phyloP scores from a whole-genome alignment of 2,797 vertebrate species.

The Lepilemur septentrionalis region DNA sequence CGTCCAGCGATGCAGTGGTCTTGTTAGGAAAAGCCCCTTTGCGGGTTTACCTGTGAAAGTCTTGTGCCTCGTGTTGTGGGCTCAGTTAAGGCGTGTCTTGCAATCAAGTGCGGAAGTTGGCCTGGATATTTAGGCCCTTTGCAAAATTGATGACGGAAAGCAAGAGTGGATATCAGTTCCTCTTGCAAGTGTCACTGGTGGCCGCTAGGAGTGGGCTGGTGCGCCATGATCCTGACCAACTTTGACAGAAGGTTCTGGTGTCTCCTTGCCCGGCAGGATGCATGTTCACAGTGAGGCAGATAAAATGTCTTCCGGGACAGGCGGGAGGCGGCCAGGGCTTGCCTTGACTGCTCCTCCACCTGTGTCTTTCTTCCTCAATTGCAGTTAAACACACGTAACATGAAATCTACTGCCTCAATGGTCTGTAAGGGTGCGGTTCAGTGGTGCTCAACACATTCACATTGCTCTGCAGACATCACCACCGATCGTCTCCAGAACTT shows the following conservation, averaged over 20 bases:
- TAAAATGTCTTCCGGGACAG: too few relatives aligned
- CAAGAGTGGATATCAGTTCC: rapidly evolving
- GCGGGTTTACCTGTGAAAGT: neutral
- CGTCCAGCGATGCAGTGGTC: rapidly evolving
- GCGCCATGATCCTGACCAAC: rapidly evolving
- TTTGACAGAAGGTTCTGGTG: rapidly evolving
- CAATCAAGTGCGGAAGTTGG: rapidly evolving
- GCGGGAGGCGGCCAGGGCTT: neutral
- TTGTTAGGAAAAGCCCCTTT: rapidly evolving
- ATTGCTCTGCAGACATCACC: rapidly evolving
- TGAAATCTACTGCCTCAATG: rapidly evolving
- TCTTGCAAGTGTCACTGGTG: neutral
- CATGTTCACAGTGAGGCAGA: rapidly evolving
- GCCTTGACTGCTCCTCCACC: rapidly evolving
- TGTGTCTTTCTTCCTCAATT: neutral
- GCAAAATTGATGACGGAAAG: neutral
- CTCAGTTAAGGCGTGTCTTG: rapidly evolving
- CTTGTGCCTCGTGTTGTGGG: rapidly evolving
- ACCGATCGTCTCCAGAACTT: rapidly evolving
- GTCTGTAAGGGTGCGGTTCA: rapidly evolving
- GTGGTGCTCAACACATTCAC: rapidly evolving
- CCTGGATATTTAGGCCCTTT: neutral
- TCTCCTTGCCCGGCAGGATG: rapidly evolving
- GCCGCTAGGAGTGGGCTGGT: rapidly evolving
- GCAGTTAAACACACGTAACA: neutral